Evolutionary conservation across 2,113 vertebrate genomes (phyloP), one percentile per base, ranked within the genome.

Genomic region (Trichechus manatus): DNA sequence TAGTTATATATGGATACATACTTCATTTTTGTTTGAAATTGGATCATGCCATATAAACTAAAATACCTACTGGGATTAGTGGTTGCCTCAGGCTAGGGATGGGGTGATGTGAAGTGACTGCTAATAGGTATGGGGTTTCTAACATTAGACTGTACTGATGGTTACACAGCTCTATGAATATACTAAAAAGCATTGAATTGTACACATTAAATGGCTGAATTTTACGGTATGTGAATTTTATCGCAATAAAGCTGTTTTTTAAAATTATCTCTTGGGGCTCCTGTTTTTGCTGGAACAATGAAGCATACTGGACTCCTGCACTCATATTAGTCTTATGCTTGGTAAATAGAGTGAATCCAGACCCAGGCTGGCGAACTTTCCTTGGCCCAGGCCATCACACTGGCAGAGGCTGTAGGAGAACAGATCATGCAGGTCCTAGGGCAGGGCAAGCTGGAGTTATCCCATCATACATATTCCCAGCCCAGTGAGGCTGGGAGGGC

Each of bases 21-120:
- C 27, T 15, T 79, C n/a, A 31, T 91, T 91, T 91, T 74, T 56
- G 19, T 56, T 81, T 91, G 47, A 83, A 61, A 61, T 94, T n/a
- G 74, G 50, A 83, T 36, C 13, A 68, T 61, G 59, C 13, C 25
- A 82, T 61, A 78, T 56, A 83, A 75, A 75, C 27, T 31, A 75
- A 70, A 91, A 29, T 22, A 47, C 22, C 14, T 63, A 17, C 50
- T 77, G 59, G 80, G 36, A 50, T 68, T 47, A 68, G 36, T 78
- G 39, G 25, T 82, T 91, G 56, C 36, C 23, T 75, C 66, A 27
- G 77, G 50, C 39, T 83, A 33, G 27, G 33, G 47, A 83, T 19
- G n/a, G 6, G 6, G 29, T n/a, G 33, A 70, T n/a, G 19, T 17
- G n/a, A 19, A 75, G 27, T 89, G 11, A 63, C 42, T 77, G 29